phyloP scores from a whole-genome alignment of 1,140 invertebrate genomes.

The Pogonomyrmex californicus region DNA sequence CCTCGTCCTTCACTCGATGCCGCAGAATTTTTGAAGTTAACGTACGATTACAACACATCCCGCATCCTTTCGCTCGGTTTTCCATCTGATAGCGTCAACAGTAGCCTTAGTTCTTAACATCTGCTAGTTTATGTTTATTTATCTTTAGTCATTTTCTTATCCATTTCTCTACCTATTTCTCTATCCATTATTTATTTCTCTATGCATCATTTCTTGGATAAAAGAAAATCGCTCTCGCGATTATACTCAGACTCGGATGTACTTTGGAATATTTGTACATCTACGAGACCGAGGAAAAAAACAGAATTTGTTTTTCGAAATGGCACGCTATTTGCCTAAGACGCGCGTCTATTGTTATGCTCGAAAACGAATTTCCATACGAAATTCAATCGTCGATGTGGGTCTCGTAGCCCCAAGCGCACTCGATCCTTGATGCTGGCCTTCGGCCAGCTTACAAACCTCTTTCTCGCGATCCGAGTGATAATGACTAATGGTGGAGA shows the following conservation, averaged over 20 bases:
- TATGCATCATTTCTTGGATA: neutral
- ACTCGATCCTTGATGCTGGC: conserved; percentile 36
- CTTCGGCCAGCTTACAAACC: conserved; percentile 30
- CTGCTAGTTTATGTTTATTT: neutral
- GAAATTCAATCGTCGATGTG: neutral
- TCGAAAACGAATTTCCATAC: conserved; percentile 21
- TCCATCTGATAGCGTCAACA: neutral
- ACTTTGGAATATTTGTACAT: neutral
- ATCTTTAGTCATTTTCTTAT: neutral
- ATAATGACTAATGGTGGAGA: neutral
- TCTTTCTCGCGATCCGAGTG: conserved; percentile 3
- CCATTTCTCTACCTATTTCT: neutral
- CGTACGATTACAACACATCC: neutral
- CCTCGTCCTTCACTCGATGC: conserved; percentile 41
- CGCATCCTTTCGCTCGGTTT: conserved; percentile 15
- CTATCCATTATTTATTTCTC: neutral
- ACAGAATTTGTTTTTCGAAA: neutral
- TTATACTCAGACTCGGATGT: neutral
- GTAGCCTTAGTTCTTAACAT: neutral
- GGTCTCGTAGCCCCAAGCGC: conserved; percentile 27
- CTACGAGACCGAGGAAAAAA: neutral
- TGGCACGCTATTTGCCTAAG: neutral
- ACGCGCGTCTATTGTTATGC: neutral
- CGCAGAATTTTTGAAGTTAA: conserved; percentile 20
- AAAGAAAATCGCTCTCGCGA: neutral